Conservation (phyloP, 2,888 invertebrate genomes). For the Caenorhabditis sp. region DNA sequence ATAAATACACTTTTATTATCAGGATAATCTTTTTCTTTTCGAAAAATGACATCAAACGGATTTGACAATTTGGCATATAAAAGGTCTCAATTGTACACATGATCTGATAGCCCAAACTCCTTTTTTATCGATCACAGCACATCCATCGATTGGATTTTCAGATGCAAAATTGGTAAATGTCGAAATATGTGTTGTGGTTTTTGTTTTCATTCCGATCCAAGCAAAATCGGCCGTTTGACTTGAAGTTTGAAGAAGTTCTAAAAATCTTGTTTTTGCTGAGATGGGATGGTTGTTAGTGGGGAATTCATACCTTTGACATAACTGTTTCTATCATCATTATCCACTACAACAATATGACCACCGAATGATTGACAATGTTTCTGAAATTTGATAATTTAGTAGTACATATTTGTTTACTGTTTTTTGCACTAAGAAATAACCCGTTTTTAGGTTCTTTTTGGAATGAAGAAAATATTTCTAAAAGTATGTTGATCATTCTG, state of each 20-base stretch:
- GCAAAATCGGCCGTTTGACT: constrained; percentile 42
- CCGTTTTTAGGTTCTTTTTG: no score
- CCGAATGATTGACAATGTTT: constrained; percentile 45
- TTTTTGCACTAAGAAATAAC: background rate
- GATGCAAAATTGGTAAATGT: constrained; percentile 51
- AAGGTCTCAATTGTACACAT: constrained; percentile 52
- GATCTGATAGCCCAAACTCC: constrained; percentile 53
- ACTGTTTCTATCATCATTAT: constrained; percentile 51
- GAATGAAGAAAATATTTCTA: no score
- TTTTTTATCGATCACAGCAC: constrained; percentile 44
- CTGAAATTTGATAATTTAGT: background rate
- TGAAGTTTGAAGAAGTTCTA: constrained; percentile 20
- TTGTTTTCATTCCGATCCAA: constrained; percentile 62
- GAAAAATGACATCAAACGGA: background rate
- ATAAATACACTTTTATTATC: background rate
- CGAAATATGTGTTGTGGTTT: constrained; percentile 34
- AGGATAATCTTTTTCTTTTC: background rate
- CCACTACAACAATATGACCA: constrained; percentile 53
- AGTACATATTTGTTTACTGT: constrained; percentile 7
- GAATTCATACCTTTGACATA: constrained; percentile 39
- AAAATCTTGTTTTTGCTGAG: background rate
- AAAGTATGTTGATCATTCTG: no score
- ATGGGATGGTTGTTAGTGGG: constrained; percentile 2
- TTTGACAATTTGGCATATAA: constrained; percentile 42
- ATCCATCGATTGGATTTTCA: constrained; percentile 49